A percentile compares a stretch with the other conserved stretches of the same genome.
Evolutionary conservation across 37 sponge, comb jelly and placozoan genomes (phyloP).

Genomic region (Halichondria panicea): DNA sequence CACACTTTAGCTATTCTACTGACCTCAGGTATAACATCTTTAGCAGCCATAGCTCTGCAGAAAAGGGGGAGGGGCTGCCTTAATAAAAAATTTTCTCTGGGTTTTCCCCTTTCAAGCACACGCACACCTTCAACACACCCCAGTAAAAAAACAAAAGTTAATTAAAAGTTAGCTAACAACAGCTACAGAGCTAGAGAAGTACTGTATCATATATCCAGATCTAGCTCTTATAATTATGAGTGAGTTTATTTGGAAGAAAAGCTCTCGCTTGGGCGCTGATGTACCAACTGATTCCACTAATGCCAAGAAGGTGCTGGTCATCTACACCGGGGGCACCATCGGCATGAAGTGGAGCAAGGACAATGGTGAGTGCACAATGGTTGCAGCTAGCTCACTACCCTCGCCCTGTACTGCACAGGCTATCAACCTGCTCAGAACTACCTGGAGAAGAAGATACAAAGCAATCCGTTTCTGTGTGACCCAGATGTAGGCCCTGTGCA

Average conservation of each 20-base stretch:
- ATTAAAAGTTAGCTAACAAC: too few relatives aligned
- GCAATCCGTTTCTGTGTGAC: slow-evolving; percentile 58
- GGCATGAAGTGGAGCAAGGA: slow-evolving; percentile 51
- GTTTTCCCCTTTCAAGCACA: neutral
- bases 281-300: neutral
- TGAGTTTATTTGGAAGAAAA: slow-evolving; percentile 60
- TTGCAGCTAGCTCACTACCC: neutral
- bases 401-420: slow-evolving; percentile 16
- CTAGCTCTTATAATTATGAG: slow-evolving; percentile 25
- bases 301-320: slow-evolving; percentile 36
- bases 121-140: neutral
- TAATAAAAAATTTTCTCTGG: neutral
- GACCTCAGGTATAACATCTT: neutral
- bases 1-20: too few relatives aligned
- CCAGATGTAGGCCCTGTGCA: too few relatives aligned
- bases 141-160: neutral
- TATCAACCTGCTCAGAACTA: slow-evolving; percentile 33
- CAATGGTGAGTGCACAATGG: neutral
- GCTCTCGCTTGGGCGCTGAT: too few relatives aligned
- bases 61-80: neutral
- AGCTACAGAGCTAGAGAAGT: too few relatives aligned
- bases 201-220: too few relatives aligned
- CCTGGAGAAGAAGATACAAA: slow-evolving; percentile 40
- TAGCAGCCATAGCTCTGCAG: neutral
- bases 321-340: slow-evolving; percentile 76